Percentiles rank a stretch among this genome's conserved stretches.
These are phyloP conservation scores for Andrena camellia DNA, from an alignment of 2,888 invertebrate genomes.

Conservation along the genomic window DNA sequence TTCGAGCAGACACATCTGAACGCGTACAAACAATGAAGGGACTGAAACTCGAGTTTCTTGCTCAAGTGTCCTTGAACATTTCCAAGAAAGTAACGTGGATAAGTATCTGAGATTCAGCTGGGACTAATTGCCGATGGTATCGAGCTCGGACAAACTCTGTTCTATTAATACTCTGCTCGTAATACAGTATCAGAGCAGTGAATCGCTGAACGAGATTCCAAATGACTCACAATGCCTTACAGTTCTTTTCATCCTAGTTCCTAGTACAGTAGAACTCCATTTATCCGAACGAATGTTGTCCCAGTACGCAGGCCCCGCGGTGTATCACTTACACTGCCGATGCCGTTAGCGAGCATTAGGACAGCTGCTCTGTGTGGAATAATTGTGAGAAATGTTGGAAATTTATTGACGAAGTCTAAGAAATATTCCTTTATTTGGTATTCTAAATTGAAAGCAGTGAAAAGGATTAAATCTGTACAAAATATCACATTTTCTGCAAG, in stretches of 20 bases:
- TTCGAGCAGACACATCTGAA: not conserved
- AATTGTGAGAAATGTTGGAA: too few species aligned
- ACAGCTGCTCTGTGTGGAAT: too few species aligned
- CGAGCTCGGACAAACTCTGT: not conserved
- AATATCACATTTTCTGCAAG: too few species aligned
- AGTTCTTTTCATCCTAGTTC: conserved; percentile 4
- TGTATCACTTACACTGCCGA: too few species aligned
- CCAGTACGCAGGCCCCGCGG: too few species aligned
- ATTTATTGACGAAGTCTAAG: too few species aligned
- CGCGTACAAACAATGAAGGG: not conserved
- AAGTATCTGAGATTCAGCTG: conserved; percentile 8
- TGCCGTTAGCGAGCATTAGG: too few species aligned
- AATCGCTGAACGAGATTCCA: not conserved
- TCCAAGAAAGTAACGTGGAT: conserved; percentile 3
- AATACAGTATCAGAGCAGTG: not conserved
- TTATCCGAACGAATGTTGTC: too few species aligned
- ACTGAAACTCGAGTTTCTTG: not conserved
- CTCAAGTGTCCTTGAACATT: not conserved
- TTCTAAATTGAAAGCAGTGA: too few species aligned
- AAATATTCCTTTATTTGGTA: too few species aligned
- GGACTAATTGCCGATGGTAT: not conserved
- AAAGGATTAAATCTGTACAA: too few species aligned
- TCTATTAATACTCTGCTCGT: conserved; percentile 20
- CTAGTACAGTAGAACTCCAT: not conserved
- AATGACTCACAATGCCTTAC: conserved; percentile 4